phyloP scores from a whole-genome alignment of 2,888 invertebrate species.

The Argynnis bischoffii region DNA sequence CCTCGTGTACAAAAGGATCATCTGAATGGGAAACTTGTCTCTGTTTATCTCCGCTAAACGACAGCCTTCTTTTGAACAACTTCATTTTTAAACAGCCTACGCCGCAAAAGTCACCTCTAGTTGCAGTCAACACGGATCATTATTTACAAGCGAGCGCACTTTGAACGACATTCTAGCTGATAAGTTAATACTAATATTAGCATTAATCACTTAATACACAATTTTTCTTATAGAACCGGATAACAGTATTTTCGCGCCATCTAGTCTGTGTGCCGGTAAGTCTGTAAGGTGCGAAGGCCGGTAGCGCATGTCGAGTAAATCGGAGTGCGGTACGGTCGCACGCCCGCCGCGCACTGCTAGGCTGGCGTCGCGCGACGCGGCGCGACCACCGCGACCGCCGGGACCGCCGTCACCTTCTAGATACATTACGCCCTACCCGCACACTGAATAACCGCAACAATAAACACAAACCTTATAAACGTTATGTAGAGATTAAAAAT shows the following conservation, averaged over 20 bases:
- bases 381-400: slow-evolving; percentile 44
- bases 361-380: slow-evolving; percentile 32
- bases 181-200: background rate
- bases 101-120: slow-evolving; percentile 49
- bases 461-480: slow-evolving; percentile 2
- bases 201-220: slow-evolving; percentile 44
- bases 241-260: slow-evolving; percentile 51
- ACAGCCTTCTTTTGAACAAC: slow-evolving; percentile 79
- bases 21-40: slow-evolving; percentile 70
- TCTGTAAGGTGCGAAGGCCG: slow-evolving; percentile 40
- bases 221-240: slow-evolving; percentile 45
- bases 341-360: slow-evolving; percentile 72
- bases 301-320: slow-evolving; percentile 28
- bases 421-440: slow-evolving; percentile 41
- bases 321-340: slow-evolving; percentile 69
- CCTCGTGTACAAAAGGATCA: slow-evolving; percentile 79
- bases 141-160: slow-evolving; percentile 43
- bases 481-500: background rate
- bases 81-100: slow-evolving; percentile 65
- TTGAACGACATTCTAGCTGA: slow-evolving; percentile 20
- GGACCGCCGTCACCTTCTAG: slow-evolving; percentile 48
- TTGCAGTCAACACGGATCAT: slow-evolving; percentile 52
- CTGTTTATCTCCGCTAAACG: slow-evolving; percentile 77
- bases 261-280: slow-evolving; percentile 44
- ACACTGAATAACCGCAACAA: slow-evolving; percentile 36